Conservation (phyloP, 2,113 vertebrate genomes). For the Saccopteryx leptura region DNA sequence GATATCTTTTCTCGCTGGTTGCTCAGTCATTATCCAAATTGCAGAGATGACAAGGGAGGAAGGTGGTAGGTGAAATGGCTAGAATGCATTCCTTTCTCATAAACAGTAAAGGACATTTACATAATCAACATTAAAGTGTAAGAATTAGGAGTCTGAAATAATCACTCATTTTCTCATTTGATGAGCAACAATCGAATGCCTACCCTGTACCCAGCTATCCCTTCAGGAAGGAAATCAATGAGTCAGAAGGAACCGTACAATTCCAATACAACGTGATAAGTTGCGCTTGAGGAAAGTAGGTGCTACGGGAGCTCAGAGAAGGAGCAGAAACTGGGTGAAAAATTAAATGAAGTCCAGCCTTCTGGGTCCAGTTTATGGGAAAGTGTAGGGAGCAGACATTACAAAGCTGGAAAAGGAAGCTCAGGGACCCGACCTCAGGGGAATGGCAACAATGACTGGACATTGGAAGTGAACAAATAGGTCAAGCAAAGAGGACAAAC, state of each 20-base stretch:
- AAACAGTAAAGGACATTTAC: neutral
- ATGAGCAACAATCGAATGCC: neutral
- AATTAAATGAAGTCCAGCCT: neutral
- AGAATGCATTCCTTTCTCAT: neutral
- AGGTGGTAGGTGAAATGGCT: neutral
- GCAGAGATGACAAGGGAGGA: neutral
- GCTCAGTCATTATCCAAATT: neutral
- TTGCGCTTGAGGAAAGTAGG: neutral
- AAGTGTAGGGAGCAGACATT: neutral
- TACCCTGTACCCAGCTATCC: neutral
- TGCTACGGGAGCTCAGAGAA: neutral
- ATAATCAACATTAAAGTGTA: neutral
- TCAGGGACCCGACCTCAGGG: neutral
- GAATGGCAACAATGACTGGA: neutral
- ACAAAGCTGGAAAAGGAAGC: neutral
- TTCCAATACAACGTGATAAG: neutral
- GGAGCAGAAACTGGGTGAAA: neutral
- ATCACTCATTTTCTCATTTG: neutral
- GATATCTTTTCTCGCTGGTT: neutral
- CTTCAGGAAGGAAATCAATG: neutral
- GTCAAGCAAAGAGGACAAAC: neutral
- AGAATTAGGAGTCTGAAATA: constrained; percentile 2
- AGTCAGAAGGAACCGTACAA: neutral
- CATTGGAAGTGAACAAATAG: neutral
- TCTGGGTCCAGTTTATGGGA: neutral